Base-by-base conservation (phyloP, 2,113 vertebrate species). In the Cynopterus brachyotis region DNA sequence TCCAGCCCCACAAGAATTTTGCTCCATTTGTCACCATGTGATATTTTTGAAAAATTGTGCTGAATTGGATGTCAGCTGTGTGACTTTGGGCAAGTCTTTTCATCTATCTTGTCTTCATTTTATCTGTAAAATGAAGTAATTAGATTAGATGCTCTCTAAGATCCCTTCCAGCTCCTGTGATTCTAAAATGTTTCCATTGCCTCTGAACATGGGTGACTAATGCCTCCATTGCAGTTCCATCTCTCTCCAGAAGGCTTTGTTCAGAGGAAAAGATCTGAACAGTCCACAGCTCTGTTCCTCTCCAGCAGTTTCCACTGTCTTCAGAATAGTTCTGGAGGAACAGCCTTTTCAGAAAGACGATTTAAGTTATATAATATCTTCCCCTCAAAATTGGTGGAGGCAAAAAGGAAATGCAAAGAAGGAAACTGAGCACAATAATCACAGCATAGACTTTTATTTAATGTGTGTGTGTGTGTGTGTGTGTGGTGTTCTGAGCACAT, bases 331-430 rank as follows among this genome's bases (percentile, higher is more conserved):
- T 90, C 45, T 80, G 15, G 19, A 57, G n/a, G 32, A 83, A 35
- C 30, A 35, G 69, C 32, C 30, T 96, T 94, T 81, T 92, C 59
- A 45, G 86, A 92, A 87, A 92, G 24, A 19, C 47, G 75, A 91
- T 93, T 93, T 42, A 45, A 92, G 91, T 95, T 73, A 53, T 45
- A 10, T 69, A 50, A 35, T 75, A 53, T 84, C 70, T 96, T 91
- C 32, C 92, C 40, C 69, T 89, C 60, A 81, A 16, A 88, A 81
- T 69, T 17, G 45, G 32, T 70, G 53, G 42, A 73, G 53, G 24
- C 80, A 28, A 79, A 32, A 30, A 85, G 32, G 32, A 94, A 64
- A 95, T 93, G 9, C 55, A 97, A 66, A 81, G 35, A 70, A 88
- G 32, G 47, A 86, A 81, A 80, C n/a, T 24, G 80, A 95, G 75